Evolutionary conservation across 92 coral and sea anemone genomes (phyloP), one percentile per base, ranked within the genome.

Genomic region (Porites divaricata): DNA sequence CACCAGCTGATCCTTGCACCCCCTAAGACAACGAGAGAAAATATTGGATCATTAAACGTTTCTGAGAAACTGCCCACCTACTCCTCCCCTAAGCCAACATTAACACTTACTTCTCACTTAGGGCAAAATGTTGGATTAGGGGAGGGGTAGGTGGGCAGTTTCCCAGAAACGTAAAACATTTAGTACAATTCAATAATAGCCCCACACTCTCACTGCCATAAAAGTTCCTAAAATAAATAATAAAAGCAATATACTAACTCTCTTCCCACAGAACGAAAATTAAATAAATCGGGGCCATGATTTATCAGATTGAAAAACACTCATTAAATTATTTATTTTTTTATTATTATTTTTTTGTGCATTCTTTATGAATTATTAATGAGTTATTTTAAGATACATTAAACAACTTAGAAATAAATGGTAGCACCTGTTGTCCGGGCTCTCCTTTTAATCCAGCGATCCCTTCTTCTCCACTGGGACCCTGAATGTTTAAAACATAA

Each of bases 1-100:
- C 68, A 16, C 95, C 95, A 35, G 79, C 76, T 25, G 87, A 72
- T 22, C 95, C 95, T 72, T 28, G 28, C 9, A 76, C 74, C 20
- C 95, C 95, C 95, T 91, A 64, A 72, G 6, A 20, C 1, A 66
- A 78, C 8, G 54, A 22, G 28, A 24, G 1, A 9, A 76, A 35
- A 35, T 35, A 28, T 28, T 26, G 28, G 28, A 26, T 26, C 28
- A 26, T 26, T 26, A 26, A 1, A 26, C 28, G 28, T 26, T 26
- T 26, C 28, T 26, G 28, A 26, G 28, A 26, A 26, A 26, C 28
- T 26, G 2, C 28, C 1, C 28, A 26, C 28, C 28, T 26, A 26
- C 28, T 2, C 28, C 28, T 26, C 28, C 28, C 1, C 1, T 26
- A 26, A 26, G 28, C 28, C 28, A 26, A 26, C 28, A 26, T 26